Conservation (phyloP, 2,797 vertebrate genomes). For the Hemibagrus guttatus region DNA sequence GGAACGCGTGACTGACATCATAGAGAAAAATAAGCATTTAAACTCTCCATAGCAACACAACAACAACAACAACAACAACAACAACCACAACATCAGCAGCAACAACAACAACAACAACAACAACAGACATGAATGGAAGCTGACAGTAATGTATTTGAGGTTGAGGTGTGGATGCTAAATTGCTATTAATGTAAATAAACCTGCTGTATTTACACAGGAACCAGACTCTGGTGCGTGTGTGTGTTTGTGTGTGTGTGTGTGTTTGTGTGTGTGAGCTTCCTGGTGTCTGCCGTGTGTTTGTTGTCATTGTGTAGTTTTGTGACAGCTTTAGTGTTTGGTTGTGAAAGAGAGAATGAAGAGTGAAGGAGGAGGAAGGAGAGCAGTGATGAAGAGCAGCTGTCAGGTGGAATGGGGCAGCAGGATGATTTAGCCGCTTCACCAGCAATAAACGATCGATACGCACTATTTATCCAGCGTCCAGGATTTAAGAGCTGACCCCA, state of each 20-base stretch:
- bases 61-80: no score
- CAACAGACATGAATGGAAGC: background rate
- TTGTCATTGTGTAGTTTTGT: background rate
- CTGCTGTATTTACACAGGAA: background rate
- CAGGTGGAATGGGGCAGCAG: constrained; percentile 66
- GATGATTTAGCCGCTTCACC: constrained; percentile 67
- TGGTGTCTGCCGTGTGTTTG: no score
- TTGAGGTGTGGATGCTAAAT: background rate
- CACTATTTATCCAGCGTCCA: constrained; percentile 58
- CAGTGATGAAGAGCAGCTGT: constrained; percentile 62
- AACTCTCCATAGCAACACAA: no score
- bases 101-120: no score
- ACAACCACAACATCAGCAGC: no score
- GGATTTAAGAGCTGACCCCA: constrained; percentile 55
- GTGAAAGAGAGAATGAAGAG: background rate
- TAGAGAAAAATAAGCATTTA: background rate
- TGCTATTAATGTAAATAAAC: background rate
- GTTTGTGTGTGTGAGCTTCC: no score
- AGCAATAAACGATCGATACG: constrained; percentile 68
- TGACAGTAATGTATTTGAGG: background rate
- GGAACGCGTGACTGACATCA: background rate
- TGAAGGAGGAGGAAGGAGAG: background rate
- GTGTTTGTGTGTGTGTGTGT: no score
- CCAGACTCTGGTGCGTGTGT: no score
- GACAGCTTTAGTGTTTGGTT: background rate